Conservation (phyloP, 2,113 vertebrate genomes). For the Pachycephala philippinensis region DNA sequence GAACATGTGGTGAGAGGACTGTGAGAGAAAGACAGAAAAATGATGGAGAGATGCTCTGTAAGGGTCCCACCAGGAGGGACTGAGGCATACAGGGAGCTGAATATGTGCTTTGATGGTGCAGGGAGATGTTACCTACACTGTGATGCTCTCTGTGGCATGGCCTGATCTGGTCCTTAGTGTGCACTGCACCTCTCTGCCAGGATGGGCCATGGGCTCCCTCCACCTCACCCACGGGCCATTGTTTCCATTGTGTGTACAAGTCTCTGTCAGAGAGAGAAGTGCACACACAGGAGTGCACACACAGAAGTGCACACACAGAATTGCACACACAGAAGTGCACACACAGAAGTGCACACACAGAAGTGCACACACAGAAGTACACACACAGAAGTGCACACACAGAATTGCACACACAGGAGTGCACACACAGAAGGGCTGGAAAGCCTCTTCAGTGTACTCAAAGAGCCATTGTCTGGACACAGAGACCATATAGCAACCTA, state of each 20-base stretch:
- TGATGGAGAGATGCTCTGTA: not conserved
- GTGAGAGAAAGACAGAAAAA: not conserved
- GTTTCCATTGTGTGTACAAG: not conserved
- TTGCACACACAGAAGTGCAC: too few species aligned
- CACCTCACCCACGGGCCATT: not conserved
- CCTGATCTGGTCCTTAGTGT: not conserved
- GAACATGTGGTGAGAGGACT: not conserved
- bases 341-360: too few species aligned
- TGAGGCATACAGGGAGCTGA: not conserved
- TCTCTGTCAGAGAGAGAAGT: too few species aligned
- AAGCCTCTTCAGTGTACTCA: not conserved
- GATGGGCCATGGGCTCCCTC: not conserved
- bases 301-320: not conserved
- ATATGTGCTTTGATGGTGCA: not conserved
- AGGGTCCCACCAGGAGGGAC: not conserved
- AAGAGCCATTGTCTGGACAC: not conserved
- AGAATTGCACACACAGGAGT: not conserved
- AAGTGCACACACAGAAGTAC: too few species aligned
- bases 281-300: not conserved
- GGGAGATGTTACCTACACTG: not conserved
- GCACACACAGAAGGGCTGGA: not conserved
- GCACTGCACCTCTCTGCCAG: not conserved
- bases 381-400: too few species aligned
- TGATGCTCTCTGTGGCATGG: not conserved
- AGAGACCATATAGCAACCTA: not conserved